Evolutionary conservation across 2,113 vertebrate species (phyloP).

Genomic region (Pholis gunnellus): DNA sequence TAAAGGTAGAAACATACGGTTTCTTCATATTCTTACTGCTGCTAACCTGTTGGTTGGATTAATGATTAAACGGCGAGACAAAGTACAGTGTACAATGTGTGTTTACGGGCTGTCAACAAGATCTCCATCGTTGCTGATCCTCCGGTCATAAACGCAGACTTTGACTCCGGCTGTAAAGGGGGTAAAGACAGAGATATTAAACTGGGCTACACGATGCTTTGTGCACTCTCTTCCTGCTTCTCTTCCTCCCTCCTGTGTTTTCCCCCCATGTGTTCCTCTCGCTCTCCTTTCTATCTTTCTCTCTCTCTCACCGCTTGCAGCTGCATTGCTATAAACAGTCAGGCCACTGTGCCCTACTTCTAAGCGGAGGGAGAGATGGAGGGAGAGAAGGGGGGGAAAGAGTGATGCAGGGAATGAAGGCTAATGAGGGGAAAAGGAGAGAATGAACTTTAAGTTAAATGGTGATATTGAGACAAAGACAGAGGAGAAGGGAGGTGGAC

Average conservation of each 20-base stretch:
- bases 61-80: constrained; percentile 44
- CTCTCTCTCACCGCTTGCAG: constrained; percentile 62
- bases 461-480: constrained; percentile 47
- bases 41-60: constrained; percentile 19
- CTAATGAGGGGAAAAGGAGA: constrained; percentile 53
- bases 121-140: not conserved
- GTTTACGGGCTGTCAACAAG: not conserved
- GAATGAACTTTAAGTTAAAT: constrained; percentile 47
- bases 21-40: not conserved
- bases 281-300: constrained; percentile 1
- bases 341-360: constrained; percentile 81
- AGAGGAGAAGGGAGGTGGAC: constrained; percentile 9
- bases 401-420: constrained; percentile 51
- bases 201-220: constrained; percentile 10
- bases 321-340: constrained; percentile 78
- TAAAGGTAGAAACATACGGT: not conserved
- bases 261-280: not conserved
- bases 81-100: not conserved
- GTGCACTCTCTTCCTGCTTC: constrained; percentile 13
- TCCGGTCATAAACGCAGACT: constrained; percentile 70
- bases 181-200: constrained; percentile 25
- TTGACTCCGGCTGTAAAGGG: constrained; percentile 51
- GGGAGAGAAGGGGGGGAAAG: constrained; percentile 47
- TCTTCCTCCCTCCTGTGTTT: constrained; percentile 28
- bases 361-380: constrained; percentile 43